phyloP scores from a whole-genome alignment of 1,140 invertebrate species.

The Himalopsyche phryganea region DNA sequence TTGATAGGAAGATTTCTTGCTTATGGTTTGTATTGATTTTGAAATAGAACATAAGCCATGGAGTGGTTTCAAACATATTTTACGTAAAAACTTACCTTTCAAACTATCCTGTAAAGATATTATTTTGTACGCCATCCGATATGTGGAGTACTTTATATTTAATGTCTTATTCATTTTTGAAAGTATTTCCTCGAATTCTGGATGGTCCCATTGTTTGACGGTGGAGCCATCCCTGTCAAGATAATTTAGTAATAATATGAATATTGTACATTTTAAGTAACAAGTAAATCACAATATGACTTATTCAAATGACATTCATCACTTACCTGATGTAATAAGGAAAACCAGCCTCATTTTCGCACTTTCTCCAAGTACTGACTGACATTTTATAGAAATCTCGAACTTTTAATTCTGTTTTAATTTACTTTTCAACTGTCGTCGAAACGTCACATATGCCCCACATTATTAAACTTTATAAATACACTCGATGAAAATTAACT shows the following conservation, averaged over 20 bases:
- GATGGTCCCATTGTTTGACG: constrained; percentile 53
- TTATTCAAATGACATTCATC: too few species aligned
- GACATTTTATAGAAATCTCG: constrained; percentile 6
- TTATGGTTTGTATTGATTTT: too few species aligned
- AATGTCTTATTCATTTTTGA: constrained; percentile 64
- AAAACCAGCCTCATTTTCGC: constrained; percentile 57
- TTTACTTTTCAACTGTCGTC: neutral
- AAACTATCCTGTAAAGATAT: constrained; percentile 64
- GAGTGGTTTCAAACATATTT: too few species aligned
- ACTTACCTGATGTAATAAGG: constrained; percentile 56
- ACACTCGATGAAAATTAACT: too few species aligned
- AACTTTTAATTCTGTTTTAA: neutral
- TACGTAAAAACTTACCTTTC: constrained; percentile 48
- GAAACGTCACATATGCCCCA: constrained; percentile 1
- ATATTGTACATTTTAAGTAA: too few species aligned
- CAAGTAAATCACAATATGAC: too few species aligned
- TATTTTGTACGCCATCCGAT: constrained; percentile 79
- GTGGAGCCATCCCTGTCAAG: constrained; percentile 24
- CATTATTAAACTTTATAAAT: neutral
- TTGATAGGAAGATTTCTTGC: too few species aligned
- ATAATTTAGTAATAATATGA: too few species aligned
- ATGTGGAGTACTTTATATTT: constrained; percentile 74
- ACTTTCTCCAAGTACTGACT: constrained; percentile 42
- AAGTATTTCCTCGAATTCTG: constrained; percentile 50
- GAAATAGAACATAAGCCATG: too few species aligned